These are phyloP conservation scores for Hirtodrosophila alboralis DNA, from an alignment of 2,888 invertebrate species.

Conservation along the genomic window DNA sequence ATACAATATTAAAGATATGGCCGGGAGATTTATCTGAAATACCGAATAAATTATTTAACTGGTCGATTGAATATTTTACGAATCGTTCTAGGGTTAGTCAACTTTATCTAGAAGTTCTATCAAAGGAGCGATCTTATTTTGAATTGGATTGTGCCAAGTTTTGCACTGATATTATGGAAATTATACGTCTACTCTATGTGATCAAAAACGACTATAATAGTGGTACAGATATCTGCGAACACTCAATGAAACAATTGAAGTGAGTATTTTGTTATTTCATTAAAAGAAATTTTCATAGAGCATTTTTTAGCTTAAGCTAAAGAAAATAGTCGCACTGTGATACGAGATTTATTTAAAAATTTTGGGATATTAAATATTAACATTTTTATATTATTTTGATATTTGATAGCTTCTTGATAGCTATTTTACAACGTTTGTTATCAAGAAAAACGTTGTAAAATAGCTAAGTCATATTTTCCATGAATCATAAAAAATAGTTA, in stretches of 20 bases:
- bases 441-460: no score
- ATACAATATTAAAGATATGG: constrained; percentile 30
- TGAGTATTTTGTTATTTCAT: constrained; percentile 9
- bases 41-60: constrained; percentile 49
- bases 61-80: constrained; percentile 48
- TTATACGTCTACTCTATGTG: constrained; percentile 21
- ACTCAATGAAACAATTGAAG: constrained; percentile 19
- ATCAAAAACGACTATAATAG: constrained; percentile 28
- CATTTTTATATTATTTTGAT: no score
- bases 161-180: constrained; percentile 47
- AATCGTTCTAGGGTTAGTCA: constrained; percentile 26
- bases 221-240: constrained; percentile 27
- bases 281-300: no score
- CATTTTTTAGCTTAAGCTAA: no score
- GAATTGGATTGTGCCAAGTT: constrained; percentile 56
- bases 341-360: no score
- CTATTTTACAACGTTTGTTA: no score
- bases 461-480: no score
- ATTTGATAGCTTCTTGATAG: no score
- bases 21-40: constrained; percentile 29
- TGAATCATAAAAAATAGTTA: no score
- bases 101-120: constrained; percentile 52
- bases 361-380: no score
- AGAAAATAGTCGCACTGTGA: no score
- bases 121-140: constrained; percentile 18